Evolutionary conservation across 1,140 invertebrate species (phyloP), one percentile per base, ranked within the genome.

Genomic region (Ceratoteleas bidentatus): DNA sequence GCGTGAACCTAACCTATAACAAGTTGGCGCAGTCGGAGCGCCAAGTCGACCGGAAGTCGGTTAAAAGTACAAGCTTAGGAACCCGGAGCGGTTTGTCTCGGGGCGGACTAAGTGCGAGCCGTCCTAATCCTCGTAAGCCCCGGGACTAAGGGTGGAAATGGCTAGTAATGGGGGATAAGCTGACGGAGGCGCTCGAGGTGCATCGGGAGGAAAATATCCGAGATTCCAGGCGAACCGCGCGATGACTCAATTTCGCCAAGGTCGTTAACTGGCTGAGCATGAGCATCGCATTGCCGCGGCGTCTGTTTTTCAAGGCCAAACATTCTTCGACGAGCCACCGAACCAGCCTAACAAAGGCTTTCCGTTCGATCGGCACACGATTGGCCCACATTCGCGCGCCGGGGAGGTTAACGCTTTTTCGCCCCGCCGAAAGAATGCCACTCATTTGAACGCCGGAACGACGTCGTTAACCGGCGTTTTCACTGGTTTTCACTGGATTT

Each of bases 241-340:
- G 89, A 91, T 91, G 90, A 91, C 90, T 91, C 90, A 91, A 91
- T 91, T 91, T 90, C 87, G 88, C 86, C 84, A 89, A 88, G 89
- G 91, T 87, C 89, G 89, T 90, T 91, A 91, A 91, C 89, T 90
- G 88, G 73, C 75, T 79, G 83, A 85, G 83, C 86, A 86, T 87
- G 86, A 89, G 88, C 88, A 86, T 85, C 85, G 69, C 61, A 78
- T 66, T 81, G 81, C 82, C 81, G 77, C 65, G 58, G 68, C 85
- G 85, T 85, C 85, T 87, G 87, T 88, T 90, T 91, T 90, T 89
- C 87, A 90, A 90, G 84, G 85, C 87, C 87, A 73, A 88, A 87
- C 89, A 91, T 91, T 91, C 90, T 90, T 90, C 68, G 75, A 69
- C 76, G 56, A 47, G 73, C 69, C 11, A 36, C 2, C 58, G 52